Conservation (phyloP, 2,113 vertebrate genomes). For the Tetrax tetrax region DNA sequence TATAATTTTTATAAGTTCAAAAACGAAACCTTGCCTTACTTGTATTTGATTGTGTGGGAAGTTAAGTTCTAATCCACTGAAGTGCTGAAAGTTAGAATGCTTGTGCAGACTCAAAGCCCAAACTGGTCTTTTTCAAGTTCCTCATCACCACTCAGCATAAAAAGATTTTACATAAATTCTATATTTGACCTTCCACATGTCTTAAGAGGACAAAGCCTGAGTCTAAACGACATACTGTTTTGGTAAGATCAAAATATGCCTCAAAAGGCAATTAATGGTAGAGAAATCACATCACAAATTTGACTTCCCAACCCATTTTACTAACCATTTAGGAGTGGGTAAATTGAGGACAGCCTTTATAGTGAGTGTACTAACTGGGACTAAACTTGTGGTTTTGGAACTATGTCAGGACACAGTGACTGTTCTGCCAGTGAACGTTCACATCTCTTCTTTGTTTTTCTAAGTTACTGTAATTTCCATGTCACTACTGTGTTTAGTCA, state of each 20-base stretch:
- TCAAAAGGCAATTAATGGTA: background rate
- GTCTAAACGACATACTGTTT: background rate
- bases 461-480: background rate
- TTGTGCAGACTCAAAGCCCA: background rate
- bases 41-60: background rate
- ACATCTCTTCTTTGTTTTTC: background rate
- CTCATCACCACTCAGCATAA: background rate
- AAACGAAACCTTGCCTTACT: background rate
- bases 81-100: background rate
- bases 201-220: background rate
- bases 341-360: background rate
- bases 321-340: background rate
- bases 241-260: background rate
- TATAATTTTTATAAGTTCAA: background rate
- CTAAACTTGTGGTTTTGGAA: background rate
- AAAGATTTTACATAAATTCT: background rate
- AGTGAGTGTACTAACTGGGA: too few relatives aligned
- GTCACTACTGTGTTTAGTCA: background rate
- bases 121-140: background rate
- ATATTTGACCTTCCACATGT: background rate
- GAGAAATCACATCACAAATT: background rate
- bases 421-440: background rate
- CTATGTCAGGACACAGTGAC: background rate
- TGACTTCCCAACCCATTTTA: background rate
- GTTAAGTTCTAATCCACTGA: background rate